Evolutionary conservation across 2,113 vertebrate species (phyloP), one percentile per base, ranked within the genome.

Genomic region (Electrona antarctica): DNA sequence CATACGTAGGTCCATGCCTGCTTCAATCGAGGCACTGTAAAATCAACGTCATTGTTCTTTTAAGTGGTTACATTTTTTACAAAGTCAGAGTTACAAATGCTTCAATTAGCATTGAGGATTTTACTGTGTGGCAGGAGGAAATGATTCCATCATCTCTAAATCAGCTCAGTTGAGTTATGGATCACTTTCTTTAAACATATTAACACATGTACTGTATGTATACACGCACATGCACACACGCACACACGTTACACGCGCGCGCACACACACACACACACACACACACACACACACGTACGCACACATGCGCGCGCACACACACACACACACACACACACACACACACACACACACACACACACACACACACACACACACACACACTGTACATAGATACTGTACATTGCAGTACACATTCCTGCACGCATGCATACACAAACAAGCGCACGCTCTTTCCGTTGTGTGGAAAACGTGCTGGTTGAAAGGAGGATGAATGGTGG

Each of bases 81-180:
- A n/a, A n/a, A n/a, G n/a, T 33, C 29, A 33, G 29, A 33, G 29
- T 33, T 33, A 33, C 29, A 33, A 33, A 33, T 33, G 29, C 2
- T 33, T 33, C 2, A 33, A 33, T 33, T 33, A 33, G 4, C 29
- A 33, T 4, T 33, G 29, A 4, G 29, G 29, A 88, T 90, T 90
- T 90, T 88, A 89, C 89, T 90, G 89, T 90, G 86, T 68, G 80
- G 86, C 78, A 76, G 84, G 77, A 87, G 87, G 85, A 90, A 89
- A 83, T 21, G 78, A 81, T 89, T 87, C 85, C 74, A 88, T 87
- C 83, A 83, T 86, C 83, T 85, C 82, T 87, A 81, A 86, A 88
- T 92, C 87, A 86, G 83, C 71, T 51, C 73, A 85, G 81, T 88
- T 89, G 85, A 89, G 80, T 88, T 85, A 85, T 82, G 77, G 73